Base-by-base conservation (phyloP, 2,888 invertebrate genomes). In the Plebejus argus region DNA sequence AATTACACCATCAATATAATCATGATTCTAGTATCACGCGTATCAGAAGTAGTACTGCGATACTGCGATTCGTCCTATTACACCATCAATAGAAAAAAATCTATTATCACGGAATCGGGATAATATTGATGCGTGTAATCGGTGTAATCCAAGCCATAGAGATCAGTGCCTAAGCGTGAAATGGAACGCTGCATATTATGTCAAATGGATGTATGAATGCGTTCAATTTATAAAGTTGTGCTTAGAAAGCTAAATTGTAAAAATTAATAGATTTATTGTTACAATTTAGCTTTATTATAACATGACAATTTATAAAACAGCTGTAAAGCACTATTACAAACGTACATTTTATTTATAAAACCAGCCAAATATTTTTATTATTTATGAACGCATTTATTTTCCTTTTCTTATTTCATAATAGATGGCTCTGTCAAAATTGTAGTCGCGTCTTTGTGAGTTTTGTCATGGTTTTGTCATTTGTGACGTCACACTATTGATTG, bases 391-490 rank as follows among this genome's bases (percentile, higher is more conserved):
- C 74, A 28, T 53, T 75, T 33, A 39, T 61, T 53, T 39, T 66
- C 71, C 20, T 75, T 76, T 81, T 75, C 79, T 82, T 81, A 79
- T 83, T 83, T 82, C 80, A 83, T 89, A 81, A 82, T 82, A 91
- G 92, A 88, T 88, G 82, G 87, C 89, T 88, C 86, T 89, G 78
- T 82, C 18, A 10, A 66, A 6, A 66, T 66, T 28, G 12, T 5
- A 33, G 82, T 86, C 85, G 90, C 90, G 90, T 91, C 93, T 92
- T 92, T 94, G 93, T 94, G 94, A 94, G n/a, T n/a, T n/a, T n/a
- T n/a, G n/a, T n/a, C n/a, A n/a, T n/a, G 2, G 90, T 92, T 92
- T 92, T 94, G 93, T 94, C 94, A 94, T 92, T 92, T 94, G 93
- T 94, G 94, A 94, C 94, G 94, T 94, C 94, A 94, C 88, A 81